A percentile compares a stretch with the other conserved stretches of the same genome.
Evolutionary conservation across 2,113 vertebrate genomes (phyloP).

Genomic region (Neodon shergylaensis): DNA sequence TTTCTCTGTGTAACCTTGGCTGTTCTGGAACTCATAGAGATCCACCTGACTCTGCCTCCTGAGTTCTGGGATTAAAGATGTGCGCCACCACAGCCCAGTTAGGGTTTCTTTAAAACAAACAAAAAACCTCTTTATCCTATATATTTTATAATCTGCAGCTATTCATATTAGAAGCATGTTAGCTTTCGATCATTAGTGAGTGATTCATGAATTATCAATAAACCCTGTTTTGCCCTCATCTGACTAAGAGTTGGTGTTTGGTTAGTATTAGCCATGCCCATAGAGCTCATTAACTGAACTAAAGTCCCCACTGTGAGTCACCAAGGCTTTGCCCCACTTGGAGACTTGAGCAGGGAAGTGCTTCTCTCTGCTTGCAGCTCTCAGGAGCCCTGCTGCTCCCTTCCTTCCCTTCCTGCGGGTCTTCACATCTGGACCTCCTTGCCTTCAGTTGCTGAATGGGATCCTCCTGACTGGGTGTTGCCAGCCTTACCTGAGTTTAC

Average conservation of each 20-base stretch:
- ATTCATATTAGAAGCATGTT: background rate
- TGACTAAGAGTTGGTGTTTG: background rate
- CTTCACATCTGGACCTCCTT: background rate
- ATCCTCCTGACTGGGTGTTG: accelerated
- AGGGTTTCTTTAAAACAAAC: no score
- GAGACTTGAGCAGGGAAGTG: background rate
- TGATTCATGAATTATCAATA: background rate
- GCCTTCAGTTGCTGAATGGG: background rate
- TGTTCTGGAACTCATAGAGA: background rate
- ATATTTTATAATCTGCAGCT: background rate
- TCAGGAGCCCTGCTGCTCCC: background rate
- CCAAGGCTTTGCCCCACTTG: background rate
- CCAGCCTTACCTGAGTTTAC: background rate
- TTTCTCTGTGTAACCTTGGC: no score
- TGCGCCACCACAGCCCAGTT: no score
- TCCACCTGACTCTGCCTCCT: background rate
- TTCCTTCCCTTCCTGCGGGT: background rate
- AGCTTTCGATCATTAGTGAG: background rate
- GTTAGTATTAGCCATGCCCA: background rate
- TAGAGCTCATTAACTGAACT: background rate
- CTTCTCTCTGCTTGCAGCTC: background rate
- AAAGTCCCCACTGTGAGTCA: background rate
- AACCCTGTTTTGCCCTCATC: background rate
- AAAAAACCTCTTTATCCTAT: accelerated
- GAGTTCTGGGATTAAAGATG: background rate